Conservation (phyloP, 2,888 invertebrate species). For the Cerceris ruficornis region DNA sequence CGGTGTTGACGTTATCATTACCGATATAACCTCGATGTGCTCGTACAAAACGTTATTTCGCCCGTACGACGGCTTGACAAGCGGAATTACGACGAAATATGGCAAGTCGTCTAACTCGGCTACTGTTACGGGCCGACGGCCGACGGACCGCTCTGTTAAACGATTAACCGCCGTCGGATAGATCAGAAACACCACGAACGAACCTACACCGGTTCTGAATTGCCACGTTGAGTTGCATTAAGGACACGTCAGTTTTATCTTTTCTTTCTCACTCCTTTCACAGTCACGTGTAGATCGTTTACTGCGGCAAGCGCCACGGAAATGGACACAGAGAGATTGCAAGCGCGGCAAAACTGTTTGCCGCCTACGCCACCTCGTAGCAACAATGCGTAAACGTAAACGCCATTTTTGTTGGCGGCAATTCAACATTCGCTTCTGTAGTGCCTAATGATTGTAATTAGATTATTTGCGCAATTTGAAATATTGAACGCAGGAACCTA, state of each 20-base stretch:
- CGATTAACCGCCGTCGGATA: neutral
- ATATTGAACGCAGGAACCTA: neutral
- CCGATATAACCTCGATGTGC: conserved; percentile 51
- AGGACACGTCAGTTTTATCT: conserved; percentile 71
- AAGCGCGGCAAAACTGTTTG: neutral
- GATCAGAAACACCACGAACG: neutral
- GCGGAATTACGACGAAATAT: neutral
- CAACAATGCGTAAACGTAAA: neutral
- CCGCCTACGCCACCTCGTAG: neutral
- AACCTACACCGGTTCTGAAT: conserved; percentile 10
- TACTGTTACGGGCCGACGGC: neutral
- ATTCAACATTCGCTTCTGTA: neutral
- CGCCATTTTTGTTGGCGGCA: neutral
- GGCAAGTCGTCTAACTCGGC: neutral
- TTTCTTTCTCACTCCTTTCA: conserved; percentile 31
- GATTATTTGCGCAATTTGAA: neutral
- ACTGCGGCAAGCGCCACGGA: neutral
- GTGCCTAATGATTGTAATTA: neutral
- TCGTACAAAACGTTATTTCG: neutral
- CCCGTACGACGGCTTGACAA: neutral
- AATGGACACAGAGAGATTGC: neutral
- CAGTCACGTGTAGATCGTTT: conserved; percentile 43
- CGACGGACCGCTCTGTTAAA: conserved; percentile 1
- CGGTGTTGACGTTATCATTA: conserved; percentile 39
- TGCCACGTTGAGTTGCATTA: conserved; percentile 70